phyloP scores from a whole-genome alignment of 2,797 vertebrate genomes.

The Podarcis siculus region DNA sequence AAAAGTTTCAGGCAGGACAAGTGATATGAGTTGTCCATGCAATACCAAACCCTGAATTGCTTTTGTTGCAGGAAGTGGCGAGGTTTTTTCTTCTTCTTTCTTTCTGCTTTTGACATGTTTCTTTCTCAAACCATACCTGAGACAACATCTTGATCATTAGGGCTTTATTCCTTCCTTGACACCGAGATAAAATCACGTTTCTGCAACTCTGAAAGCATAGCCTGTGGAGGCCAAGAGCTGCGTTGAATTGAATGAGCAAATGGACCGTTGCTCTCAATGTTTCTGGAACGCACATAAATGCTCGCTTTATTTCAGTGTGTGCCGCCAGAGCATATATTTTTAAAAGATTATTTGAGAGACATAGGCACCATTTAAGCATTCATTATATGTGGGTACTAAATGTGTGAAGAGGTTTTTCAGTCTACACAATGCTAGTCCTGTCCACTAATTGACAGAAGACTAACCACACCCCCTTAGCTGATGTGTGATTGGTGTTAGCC shows the following conservation, averaged over 20 bases:
- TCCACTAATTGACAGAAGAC: not conserved
- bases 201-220: fast-evolving
- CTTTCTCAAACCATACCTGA: not conserved
- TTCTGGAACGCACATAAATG: not conserved
- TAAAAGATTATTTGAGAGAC: not conserved
- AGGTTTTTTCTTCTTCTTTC: not conserved
- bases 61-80: slow-evolving; percentile 60
- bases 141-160: not conserved
- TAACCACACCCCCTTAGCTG: not conserved
- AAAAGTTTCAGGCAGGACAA: slow-evolving; percentile 71
- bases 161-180: not conserved
- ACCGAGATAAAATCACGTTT: not conserved
- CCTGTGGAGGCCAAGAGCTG: fast-evolving
- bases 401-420: not conserved
- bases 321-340: not conserved
- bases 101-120: not conserved
- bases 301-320: too few relatives aligned
- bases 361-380: not conserved
- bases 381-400: not conserved
- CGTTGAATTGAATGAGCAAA: fast-evolving
- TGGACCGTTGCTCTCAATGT: not conserved
- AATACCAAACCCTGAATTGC: slow-evolving; percentile 35
- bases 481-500: not conserved
- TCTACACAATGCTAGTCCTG: not conserved
- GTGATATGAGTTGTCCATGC: slow-evolving; percentile 71